Base-by-base conservation (phyloP, 53 echinoderm and acorn worm species). In the Holothuria leucospilota region DNA sequence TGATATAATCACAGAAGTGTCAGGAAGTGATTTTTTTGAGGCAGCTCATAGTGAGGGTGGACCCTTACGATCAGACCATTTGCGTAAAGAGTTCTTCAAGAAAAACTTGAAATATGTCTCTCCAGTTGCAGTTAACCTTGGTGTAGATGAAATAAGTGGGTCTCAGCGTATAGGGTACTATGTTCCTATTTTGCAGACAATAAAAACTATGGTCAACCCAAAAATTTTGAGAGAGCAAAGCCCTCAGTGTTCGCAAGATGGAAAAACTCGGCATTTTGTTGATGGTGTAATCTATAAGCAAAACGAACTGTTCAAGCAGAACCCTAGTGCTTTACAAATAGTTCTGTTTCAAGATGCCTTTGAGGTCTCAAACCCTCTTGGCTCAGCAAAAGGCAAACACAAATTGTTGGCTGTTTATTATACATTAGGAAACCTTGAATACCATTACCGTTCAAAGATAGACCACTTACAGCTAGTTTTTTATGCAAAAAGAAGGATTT, bases 341-440 rank as follows among this genome's bases (percentile, higher is more conserved):
- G 71, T 88, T 71, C 78, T 77, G n/a, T 64, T 85, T 75, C 89
- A 89, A 38, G 85, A 85, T 51, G 39, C 49, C 0, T 89, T 89
- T 89, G 84, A 89, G 51, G 85, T 89, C 42, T 85, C 85, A 30
- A 89, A 89, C 51, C 85, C 84, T 28, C 68, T 89, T 8, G 89
- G 89, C 20, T 89, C 85, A 78, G 85, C 52, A 23, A 84, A 84
- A 51, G 84, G 63, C 62, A 89, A 84, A 41, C 84, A 83, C 73
- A 89, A 72, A 42, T 40, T 80, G 4, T 24, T 85, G 11, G 77
- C 63, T 30, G 89, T 85, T 6, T 85, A 89, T 67, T 42, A 16
- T 20, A 85, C 63, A 24, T 67, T 89, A 20, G 89, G 21, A 39
- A 53, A 89, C n/a, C 39, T 85, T 66, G n/a, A 73, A 41, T 78